Evolutionary conservation across 2,113 vertebrate genomes (phyloP), one percentile per base, ranked within the genome.

Genomic region (Podilymbus podiceps): DNA sequence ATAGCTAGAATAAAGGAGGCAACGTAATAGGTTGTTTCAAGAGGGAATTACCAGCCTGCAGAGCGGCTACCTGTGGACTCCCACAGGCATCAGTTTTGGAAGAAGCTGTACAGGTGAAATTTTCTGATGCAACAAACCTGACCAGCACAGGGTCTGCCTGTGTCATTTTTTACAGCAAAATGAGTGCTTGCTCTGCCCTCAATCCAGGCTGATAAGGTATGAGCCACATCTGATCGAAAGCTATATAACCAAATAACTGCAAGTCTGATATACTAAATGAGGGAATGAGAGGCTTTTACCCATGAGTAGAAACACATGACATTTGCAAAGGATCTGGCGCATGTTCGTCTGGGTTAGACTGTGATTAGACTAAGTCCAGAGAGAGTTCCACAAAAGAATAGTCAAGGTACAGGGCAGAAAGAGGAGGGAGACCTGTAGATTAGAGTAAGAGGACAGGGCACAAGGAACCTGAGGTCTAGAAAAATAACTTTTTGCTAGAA

Each of bases 341-440:
- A 10, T 21, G 3, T 20, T 58, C 0, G 0, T 4, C 8, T 75
- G n/a, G 2, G 5, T 55, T 86, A 71, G 56, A 11, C 22, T 38
- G 31, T 25, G 8, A 10, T 71, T 59, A 71, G 9, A 38, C 40
- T 38, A 71, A 79, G 35, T 47, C 16, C 38, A 82, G 23, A 75
- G 63, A 59, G 6, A 8, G 15, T 83, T 69, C 11, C 3, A 28
- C 15, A 31, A 67, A 69, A 72, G 31, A 72, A 52, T 64, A 82
- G 63, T 30, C n/a, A 78, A 68, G 60, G n/a, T 56, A 7, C 4
- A 71, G 52, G 38, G 77, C 15, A 63, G 44, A 77, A 73, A 77
- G 35, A 58, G 35, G 8, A 81, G 31, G 44, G 53, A 50, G 25
- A 49, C 20, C 30, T 74, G 6, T 42, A 35, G 13, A 31, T 73